Percentiles rank a stretch among this genome's conserved stretches.
phyloP scores from a whole-genome alignment of 2,113 vertebrate genomes.

The Phylloscopus trochiloides region DNA sequence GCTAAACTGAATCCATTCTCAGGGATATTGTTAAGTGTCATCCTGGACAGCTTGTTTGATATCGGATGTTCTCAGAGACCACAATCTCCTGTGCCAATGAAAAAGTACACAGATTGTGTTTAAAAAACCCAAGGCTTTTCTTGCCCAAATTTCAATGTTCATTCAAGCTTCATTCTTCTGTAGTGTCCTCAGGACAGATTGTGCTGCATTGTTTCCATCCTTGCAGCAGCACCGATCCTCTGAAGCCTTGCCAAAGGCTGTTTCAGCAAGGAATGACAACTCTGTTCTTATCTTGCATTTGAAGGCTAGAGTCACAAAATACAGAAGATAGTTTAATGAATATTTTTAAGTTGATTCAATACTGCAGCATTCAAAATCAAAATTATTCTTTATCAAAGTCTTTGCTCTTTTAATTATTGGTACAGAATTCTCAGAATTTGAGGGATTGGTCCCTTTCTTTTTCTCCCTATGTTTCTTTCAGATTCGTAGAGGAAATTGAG shows the following conservation, averaged over 20 bases:
- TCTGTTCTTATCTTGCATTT: neutral
- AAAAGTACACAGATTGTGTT: neutral
- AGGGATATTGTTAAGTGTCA: neutral
- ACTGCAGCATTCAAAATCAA: neutral
- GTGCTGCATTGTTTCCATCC: neutral
- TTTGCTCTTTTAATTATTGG: neutral
- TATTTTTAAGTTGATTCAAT: neutral
- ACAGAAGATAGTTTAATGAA: neutral
- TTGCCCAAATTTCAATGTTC: neutral
- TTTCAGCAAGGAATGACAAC: neutral
- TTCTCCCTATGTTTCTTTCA: neutral
- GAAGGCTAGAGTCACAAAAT: neutral
- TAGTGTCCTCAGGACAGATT: neutral
- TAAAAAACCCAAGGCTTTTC: neutral
- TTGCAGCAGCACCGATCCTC: neutral
- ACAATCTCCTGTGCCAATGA: neutral
- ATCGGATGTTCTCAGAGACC: neutral
- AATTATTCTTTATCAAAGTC: neutral
- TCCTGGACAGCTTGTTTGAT: neutral
- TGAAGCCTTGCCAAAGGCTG: constrained; percentile 9
- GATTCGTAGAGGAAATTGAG: neutral
- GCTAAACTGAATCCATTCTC: neutral
- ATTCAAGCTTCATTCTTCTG: neutral
- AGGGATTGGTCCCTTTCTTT: neutral
- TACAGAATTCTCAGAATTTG: neutral